Evolutionary conservation across 2,797 vertebrate species (phyloP).

Genomic region (Onychomys torridus): DNA sequence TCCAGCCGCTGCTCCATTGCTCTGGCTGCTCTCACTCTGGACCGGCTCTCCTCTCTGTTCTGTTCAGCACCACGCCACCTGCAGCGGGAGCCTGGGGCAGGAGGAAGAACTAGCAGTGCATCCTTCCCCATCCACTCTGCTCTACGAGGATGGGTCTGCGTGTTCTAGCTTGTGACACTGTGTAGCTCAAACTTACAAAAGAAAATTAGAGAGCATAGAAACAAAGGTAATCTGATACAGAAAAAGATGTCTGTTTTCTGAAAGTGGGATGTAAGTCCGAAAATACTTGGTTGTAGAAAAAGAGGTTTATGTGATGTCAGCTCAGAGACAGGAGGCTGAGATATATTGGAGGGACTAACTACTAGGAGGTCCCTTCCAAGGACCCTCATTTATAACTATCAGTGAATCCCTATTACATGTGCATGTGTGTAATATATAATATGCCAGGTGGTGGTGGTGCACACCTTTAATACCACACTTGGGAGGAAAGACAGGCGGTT

Average conservation of each 20-base stretch:
- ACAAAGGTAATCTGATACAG: constrained; percentile 19
- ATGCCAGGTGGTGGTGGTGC: too few species aligned
- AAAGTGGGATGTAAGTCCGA: constrained; percentile 6
- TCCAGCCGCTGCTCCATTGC: background rate
- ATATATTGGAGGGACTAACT: background rate
- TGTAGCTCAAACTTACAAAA: background rate
- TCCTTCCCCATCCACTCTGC: background rate
- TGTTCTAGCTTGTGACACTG: background rate
- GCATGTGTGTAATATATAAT: background rate
- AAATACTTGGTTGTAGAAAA: background rate
- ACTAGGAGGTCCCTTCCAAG: background rate
- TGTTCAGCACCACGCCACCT: background rate
- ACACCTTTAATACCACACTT: background rate
- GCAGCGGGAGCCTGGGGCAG: rapidly evolving
- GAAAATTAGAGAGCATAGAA: background rate
- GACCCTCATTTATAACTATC: background rate
- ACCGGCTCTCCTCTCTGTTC: background rate
- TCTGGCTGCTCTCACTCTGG: background rate
- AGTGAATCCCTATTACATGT: background rate
- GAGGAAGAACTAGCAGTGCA: background rate
- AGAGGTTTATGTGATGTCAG: background rate
- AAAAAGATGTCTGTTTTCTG: constrained; percentile 11
- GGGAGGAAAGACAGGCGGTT: background rate
- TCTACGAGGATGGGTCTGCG: background rate
- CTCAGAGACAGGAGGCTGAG: background rate